Conservation (phyloP, 2,113 vertebrate genomes). For the Trogon melanurus region DNA sequence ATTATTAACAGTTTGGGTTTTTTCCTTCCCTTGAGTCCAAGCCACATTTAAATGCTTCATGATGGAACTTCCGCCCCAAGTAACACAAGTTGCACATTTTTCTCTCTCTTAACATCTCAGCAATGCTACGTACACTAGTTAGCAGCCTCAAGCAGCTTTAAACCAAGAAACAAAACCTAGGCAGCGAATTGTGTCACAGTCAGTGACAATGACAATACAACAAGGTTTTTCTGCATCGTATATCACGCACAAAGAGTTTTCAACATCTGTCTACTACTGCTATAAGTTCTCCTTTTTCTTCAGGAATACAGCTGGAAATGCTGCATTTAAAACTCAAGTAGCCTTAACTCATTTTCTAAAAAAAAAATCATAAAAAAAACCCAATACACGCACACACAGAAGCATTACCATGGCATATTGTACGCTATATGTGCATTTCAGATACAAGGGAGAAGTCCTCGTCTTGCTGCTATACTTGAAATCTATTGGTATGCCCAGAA, state of each 20-base stretch:
- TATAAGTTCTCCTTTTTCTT: background rate
- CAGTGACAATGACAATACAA: conserved; percentile 31
- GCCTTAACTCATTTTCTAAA: background rate
- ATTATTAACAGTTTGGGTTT: background rate
- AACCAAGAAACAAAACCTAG: background rate
- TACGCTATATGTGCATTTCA: background rate
- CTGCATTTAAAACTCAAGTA: background rate
- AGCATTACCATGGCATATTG: background rate
- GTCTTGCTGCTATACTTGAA: background rate
- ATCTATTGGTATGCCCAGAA: background rate
- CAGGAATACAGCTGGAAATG: background rate
- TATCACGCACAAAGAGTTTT: background rate
- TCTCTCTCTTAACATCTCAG: background rate
- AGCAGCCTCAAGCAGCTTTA: background rate
- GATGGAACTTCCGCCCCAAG: background rate
- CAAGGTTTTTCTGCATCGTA: background rate
- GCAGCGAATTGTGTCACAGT: conserved; percentile 10
- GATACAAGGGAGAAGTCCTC: background rate
- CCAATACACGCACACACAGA: too few relatives aligned
- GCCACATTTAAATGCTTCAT: background rate
- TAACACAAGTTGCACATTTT: background rate
- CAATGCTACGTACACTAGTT: background rate
- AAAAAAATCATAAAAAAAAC: background rate
- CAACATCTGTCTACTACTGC: background rate
- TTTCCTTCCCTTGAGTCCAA: background rate